These are phyloP conservation scores for Rhynchotus rufescens DNA, from an alignment of 2,797 vertebrate species.

Conservation along the genomic window DNA sequence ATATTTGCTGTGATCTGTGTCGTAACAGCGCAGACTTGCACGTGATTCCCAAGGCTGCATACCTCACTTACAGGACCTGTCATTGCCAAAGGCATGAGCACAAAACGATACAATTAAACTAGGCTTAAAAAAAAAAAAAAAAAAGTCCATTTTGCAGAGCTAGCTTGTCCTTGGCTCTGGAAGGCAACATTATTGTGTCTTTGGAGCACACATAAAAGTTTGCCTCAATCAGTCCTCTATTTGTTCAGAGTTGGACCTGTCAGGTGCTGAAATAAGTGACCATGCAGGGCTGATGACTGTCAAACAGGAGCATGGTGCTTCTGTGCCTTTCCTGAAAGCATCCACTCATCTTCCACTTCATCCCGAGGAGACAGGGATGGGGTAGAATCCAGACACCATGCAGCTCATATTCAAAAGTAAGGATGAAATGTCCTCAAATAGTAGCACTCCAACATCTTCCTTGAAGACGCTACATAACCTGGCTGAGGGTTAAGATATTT, in stretches of 20 bases:
- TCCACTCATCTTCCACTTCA: background rate
- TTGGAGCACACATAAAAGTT: background rate
- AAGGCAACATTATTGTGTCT: background rate
- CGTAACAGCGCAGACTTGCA: background rate
- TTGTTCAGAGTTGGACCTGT: background rate
- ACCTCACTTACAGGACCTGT: constrained; percentile 1
- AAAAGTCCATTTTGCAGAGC: background rate
- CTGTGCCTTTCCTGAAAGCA: background rate
- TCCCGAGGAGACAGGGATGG: background rate
- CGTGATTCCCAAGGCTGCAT: background rate
- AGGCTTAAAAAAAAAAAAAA: background rate
- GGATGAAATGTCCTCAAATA: background rate
- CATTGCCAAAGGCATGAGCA: constrained; percentile 37
- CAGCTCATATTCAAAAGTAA: background rate
- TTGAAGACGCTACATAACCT: background rate
- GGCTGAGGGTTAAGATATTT: constrained; percentile 11
- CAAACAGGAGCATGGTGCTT: background rate
- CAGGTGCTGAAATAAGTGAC: background rate
- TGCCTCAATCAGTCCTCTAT: background rate
- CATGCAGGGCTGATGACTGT: background rate
- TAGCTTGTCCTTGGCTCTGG: constrained; percentile 29
- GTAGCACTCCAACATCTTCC: background rate
- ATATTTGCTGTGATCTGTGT: background rate
- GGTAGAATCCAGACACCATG: background rate
- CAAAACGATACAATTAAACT: constrained; percentile 42